phyloP scores from a whole-genome alignment of 2,113 vertebrate genomes.

The Paratilapia polleni region DNA sequence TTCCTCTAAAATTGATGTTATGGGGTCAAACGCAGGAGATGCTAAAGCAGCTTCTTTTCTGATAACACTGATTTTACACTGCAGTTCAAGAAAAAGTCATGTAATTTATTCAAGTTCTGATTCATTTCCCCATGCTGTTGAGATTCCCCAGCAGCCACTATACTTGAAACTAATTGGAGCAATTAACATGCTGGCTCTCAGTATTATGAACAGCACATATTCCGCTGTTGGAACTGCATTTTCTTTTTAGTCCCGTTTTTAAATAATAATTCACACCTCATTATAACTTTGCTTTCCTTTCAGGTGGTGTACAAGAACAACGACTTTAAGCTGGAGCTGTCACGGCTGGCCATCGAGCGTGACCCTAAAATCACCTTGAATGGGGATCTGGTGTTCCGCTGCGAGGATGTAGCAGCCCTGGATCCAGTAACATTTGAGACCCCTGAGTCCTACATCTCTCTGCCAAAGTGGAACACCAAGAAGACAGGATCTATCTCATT shows the following conservation, averaged over 20 bases:
- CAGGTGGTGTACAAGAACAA: constrained; percentile 99
- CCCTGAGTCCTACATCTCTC: constrained; percentile 85
- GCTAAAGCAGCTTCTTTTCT: neutral
- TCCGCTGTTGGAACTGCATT: neutral
- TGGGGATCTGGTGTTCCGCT: constrained; percentile 90
- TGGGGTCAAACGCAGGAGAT: neutral
- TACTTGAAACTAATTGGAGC: constrained; percentile 44
- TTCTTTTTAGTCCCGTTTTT: neutral
- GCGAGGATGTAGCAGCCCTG: constrained; percentile 89
- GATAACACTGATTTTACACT: neutral
- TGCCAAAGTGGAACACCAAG: constrained; percentile 90
- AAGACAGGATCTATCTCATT: constrained; percentile 92
- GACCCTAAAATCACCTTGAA: constrained; percentile 92
- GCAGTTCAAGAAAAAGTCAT: neutral
- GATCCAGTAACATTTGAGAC: constrained; percentile 91
- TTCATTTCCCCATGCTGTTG: constrained; percentile 12
- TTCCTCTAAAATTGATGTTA: neutral
- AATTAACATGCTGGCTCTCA: constrained; percentile 33
- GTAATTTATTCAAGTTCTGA: neutral
- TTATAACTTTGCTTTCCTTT: neutral
- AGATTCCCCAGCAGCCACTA: constrained; percentile 17
- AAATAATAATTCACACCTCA: neutral
- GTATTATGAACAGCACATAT: neutral
- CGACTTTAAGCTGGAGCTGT: constrained; percentile 94
- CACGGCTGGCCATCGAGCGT: constrained; percentile 88